Conservation (phyloP, 92 coral and sea anemone species). For the Phenganax stokvisi region DNA sequence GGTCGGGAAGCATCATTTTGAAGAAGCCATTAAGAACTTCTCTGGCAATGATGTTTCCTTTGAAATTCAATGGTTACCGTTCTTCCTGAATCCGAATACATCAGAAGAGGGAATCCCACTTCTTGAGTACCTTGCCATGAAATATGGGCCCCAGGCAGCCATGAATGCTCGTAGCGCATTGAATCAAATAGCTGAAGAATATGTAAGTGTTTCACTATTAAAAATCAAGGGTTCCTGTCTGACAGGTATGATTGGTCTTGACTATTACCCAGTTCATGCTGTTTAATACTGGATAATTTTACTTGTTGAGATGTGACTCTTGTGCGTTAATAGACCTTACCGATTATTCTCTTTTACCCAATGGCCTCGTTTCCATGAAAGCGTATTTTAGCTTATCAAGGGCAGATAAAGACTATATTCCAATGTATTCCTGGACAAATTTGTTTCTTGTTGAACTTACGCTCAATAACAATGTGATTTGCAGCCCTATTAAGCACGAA, state of each 20-base stretch:
- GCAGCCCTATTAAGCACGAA: too few relatives aligned
- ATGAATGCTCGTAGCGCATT: constrained; percentile 52
- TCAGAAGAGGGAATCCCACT: constrained; percentile 71
- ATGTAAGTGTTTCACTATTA: constrained; percentile 44
- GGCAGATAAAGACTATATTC: too few relatives aligned
- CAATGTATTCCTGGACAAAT: too few relatives aligned
- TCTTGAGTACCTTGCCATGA: constrained; percentile 59
- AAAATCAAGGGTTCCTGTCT: neutral
- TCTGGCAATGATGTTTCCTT: constrained; percentile 57
- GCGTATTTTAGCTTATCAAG: too few relatives aligned
- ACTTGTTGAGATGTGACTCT: too few relatives aligned
- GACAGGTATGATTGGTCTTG: too few relatives aligned
- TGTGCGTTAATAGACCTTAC: too few relatives aligned
- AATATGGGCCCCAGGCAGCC: constrained; percentile 77
- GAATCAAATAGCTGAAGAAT: constrained; percentile 58
- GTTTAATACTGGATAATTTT: neutral
- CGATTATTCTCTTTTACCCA: too few relatives aligned
- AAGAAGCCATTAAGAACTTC: constrained; percentile 75
- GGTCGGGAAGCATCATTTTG: constrained; percentile 95
- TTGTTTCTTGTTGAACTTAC: too few relatives aligned
- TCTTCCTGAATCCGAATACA: constrained; percentile 67
- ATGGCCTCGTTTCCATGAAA: too few relatives aligned
- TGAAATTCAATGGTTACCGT: constrained; percentile 86
- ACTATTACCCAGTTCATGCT: neutral
- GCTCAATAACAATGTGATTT: too few relatives aligned